Evolutionary conservation across 2,888 invertebrate genomes (phyloP).

Genomic region (Clusia tigrina): DNA sequence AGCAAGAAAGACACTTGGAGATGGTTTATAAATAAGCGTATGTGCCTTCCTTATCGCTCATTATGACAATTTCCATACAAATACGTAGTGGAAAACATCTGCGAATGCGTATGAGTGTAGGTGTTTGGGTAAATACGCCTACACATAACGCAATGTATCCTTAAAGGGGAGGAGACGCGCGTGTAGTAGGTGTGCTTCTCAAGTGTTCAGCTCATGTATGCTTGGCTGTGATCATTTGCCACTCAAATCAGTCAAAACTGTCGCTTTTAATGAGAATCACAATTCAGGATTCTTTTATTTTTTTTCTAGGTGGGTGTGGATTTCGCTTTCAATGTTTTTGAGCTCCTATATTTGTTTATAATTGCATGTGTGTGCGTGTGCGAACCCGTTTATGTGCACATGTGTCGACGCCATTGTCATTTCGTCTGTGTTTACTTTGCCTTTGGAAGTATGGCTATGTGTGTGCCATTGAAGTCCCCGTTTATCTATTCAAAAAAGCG

Average conservation of each 20-base stretch:
- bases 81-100: too few species aligned
- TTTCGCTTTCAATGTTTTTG: conserved; percentile 3
- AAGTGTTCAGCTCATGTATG: not conserved
- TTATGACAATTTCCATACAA: too few species aligned
- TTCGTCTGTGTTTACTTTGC: conserved; percentile 17
- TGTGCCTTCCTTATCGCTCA: too few species aligned
- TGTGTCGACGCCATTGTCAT: conserved; percentile 7
- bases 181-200: not conserved
- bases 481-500: not conserved
- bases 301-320: not conserved
- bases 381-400: not conserved
- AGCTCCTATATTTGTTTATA: conserved; percentile 2
- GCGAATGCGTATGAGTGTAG: not conserved
- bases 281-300: not conserved
- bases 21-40: too few species aligned
- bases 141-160: not conserved
- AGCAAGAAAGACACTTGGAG: not conserved
- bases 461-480: not conserved
- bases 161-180: not conserved
- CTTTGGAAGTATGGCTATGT: conserved; percentile 5
- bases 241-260: conserved; percentile 9
- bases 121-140: not conserved
- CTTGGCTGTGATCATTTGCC: not conserved
- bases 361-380: conserved; percentile 9
- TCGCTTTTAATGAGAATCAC: not conserved